Percentiles rank a stretch among this genome's conserved stretches.
Conservation (phyloP, 2,888 invertebrate species). For the Perdita meconis region DNA sequence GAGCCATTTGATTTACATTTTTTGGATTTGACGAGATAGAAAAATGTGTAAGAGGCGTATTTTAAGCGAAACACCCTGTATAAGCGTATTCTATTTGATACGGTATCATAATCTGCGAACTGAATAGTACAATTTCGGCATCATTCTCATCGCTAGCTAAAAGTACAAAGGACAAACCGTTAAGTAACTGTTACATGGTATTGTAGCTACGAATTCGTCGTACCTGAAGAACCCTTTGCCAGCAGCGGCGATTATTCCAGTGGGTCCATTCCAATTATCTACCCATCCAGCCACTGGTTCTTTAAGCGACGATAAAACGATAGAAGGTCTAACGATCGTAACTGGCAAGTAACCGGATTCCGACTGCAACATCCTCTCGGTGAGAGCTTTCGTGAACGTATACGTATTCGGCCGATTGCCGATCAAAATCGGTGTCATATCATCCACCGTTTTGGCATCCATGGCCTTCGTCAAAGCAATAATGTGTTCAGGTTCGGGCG, state of each 20-base stretch:
- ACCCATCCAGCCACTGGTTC: conserved; percentile 85
- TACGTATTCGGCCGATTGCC: conserved; percentile 89
- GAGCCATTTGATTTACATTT: no score
- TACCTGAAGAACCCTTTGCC: conserved; percentile 87
- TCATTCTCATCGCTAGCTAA: neutral
- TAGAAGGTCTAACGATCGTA: conserved; percentile 89
- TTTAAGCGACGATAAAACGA: conserved; percentile 81
- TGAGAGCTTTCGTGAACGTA: conserved; percentile 90
- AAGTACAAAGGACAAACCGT: neutral
- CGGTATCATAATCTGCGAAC: no score
- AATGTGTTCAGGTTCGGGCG: conserved; percentile 85
- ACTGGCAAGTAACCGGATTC: conserved; percentile 87
- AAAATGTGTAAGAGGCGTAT: no score
- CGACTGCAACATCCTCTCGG: conserved; percentile 87
- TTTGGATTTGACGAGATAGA: no score
- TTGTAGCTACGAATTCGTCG: neutral
- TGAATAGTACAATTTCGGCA: neutral
- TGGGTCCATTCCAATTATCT: conserved; percentile 84
- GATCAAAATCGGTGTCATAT: conserved; percentile 83
- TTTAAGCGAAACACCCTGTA: no score
- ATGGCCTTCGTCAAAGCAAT: conserved; percentile 85
- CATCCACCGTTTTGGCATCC: conserved; percentile 84
- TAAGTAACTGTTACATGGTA: neutral
- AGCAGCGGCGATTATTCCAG: conserved; percentile 85
- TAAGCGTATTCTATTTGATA: no score